Evolutionary conservation across 1,140 invertebrate genomes (phyloP).

Genomic region (Megalopta genalis): DNA sequence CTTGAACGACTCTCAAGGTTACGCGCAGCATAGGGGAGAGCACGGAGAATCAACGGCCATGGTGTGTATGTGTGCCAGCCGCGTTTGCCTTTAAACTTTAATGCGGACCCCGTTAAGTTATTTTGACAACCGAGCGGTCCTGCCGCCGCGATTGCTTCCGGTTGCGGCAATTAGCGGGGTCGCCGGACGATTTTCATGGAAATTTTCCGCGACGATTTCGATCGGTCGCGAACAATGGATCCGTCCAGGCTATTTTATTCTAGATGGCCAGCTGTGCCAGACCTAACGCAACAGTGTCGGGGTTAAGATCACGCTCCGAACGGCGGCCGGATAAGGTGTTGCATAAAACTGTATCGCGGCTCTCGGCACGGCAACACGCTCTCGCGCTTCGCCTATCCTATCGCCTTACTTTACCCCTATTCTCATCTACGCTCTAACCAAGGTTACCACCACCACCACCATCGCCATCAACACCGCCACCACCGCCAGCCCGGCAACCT

Average conservation of each 20-base stretch:
- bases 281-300: too few relatives aligned
- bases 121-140: conserved; percentile 2
- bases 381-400: conserved; percentile 36
- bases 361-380: conserved; percentile 8
- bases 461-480: conserved; percentile 30
- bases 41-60: conserved; percentile 16
- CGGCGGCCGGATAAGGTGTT: background rate
- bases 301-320: too few relatives aligned
- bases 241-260: too few relatives aligned
- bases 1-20: conserved; percentile 77
- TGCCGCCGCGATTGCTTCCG: too few relatives aligned
- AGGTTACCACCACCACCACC: conserved; percentile 42
- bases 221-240: too few relatives aligned
- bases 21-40: conserved; percentile 57
- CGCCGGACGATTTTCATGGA: too few relatives aligned
- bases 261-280: too few relatives aligned
- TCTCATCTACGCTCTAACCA: conserved; percentile 53
- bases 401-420: conserved; percentile 49
- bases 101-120: conserved; percentile 40
- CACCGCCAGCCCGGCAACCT: background rate
- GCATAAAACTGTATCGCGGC: conserved; percentile 25
- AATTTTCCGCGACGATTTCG: too few relatives aligned
- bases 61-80: conserved; percentile 51
- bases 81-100: conserved; percentile 35
- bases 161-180: too few relatives aligned